phyloP scores from a whole-genome alignment of 2,888 invertebrate species.

The Heliothis peltigera region DNA sequence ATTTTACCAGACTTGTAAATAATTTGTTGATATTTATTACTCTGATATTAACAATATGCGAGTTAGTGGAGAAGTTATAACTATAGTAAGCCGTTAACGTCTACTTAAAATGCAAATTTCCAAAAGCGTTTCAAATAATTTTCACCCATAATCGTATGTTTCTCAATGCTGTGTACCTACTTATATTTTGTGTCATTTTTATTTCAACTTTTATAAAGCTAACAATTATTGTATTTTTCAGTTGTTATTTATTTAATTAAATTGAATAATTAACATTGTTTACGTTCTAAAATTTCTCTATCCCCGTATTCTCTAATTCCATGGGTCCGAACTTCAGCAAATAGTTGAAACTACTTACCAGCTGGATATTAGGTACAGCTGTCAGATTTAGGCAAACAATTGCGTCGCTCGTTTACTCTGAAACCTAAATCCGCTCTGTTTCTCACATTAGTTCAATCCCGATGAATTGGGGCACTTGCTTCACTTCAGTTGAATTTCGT shows the following conservation, averaged over 20 bases:
- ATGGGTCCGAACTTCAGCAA: conserved; percentile 19
- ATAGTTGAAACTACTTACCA: conserved; percentile 60
- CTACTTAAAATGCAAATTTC: background rate
- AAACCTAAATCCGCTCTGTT: conserved; percentile 75
- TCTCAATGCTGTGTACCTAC: no score
- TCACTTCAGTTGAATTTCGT: conserved; percentile 66
- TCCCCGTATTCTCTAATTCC: conserved; percentile 10
- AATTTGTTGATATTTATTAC: background rate
- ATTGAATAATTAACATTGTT: no score
- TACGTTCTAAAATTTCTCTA: conserved; percentile 2
- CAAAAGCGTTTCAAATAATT: background rate
- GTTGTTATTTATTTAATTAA: no score
- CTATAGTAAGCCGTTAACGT: background rate
- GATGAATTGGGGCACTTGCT: conserved; percentile 78
- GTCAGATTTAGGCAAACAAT: conserved; percentile 83
- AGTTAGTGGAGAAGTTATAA: background rate
- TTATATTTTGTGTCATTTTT: no score
- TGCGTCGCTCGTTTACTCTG: conserved; percentile 73
- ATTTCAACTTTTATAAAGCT: no score
- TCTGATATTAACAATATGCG: background rate
- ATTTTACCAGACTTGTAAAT: background rate
- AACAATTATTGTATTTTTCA: no score
- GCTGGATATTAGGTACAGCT: conserved; percentile 78
- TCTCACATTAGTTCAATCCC: conserved; percentile 84
- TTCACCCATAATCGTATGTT: no score